phyloP scores from a whole-genome alignment of 2,888 invertebrate genomes.

The Lepidonotus clava region DNA sequence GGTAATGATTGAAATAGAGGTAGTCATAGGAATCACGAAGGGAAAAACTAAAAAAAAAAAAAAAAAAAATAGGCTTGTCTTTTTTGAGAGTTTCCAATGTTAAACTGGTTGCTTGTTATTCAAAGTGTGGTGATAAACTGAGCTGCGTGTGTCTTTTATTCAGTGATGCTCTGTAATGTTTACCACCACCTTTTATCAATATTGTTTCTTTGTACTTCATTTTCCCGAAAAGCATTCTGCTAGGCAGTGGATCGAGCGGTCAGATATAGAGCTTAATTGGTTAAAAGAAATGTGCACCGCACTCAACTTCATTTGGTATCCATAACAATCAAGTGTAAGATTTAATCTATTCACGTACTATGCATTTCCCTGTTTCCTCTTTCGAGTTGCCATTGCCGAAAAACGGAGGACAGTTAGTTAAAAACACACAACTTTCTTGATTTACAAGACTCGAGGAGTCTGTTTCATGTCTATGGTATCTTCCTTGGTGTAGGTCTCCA shows the following conservation, averaged over 20 bases:
- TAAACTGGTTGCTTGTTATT: constrained; percentile 31
- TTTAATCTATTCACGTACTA: constrained; percentile 3
- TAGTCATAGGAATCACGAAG: not conserved
- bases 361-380: constrained; percentile 22
- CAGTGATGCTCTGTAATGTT: constrained; percentile 21
- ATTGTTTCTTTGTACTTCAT: constrained; percentile 11
- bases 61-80: not conserved
- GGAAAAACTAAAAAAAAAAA: not conserved
- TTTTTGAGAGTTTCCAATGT: constrained; percentile 17
- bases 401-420: not conserved
- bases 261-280: not conserved
- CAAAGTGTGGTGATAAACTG: constrained; percentile 4
- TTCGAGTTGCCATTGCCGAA: not conserved
- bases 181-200: constrained; percentile 2
- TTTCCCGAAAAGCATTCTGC: not conserved
- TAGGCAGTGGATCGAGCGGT: constrained; percentile 10
- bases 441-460: not conserved
- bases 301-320: not conserved
- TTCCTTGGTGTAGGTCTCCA: constrained; percentile 14
- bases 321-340: not conserved
- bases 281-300: not conserved
- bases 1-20: constrained; percentile 11
- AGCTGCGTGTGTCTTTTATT: constrained; percentile 23
- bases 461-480: not conserved
- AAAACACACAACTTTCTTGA: not conserved